Percentiles rank a stretch among this genome's conserved stretches.
Conservation (phyloP, 2,113 vertebrate genomes). For the Micronycteris hirsuta region DNA sequence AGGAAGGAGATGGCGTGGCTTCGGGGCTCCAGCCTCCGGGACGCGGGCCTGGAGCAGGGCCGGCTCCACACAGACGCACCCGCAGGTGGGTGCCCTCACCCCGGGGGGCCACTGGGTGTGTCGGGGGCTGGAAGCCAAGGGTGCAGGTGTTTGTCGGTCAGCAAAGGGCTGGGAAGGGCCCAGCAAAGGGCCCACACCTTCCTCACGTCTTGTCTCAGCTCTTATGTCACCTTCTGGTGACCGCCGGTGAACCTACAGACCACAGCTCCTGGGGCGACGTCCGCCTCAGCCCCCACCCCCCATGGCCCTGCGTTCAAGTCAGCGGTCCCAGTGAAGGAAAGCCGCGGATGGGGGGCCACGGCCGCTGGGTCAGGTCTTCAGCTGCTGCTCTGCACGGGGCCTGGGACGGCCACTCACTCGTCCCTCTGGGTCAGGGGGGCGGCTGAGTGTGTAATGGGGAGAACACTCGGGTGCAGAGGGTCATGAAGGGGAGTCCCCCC, state of each 20-base stretch:
- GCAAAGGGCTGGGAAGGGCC: neutral
- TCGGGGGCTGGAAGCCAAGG: neutral
- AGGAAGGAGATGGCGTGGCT: fast-evolving
- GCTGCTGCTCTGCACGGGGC: neutral
- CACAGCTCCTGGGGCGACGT: neutral
- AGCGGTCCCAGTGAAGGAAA: too few relatives aligned
- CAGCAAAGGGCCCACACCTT: neutral
- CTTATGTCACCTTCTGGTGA: conserved; percentile 40
- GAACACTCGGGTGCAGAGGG: neutral
- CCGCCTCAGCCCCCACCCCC: neutral
- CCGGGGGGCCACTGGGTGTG: neutral
- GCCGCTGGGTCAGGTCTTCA: neutral
- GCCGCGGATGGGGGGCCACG: too few relatives aligned
- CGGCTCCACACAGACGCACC: neutral
- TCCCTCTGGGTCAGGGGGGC: fast-evolving
- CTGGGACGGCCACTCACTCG: neutral
- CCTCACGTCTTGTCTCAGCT: conserved; percentile 16
- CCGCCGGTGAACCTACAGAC: neutral
- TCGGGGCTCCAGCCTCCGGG: neutral
- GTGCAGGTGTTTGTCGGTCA: neutral
- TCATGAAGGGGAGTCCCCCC: fast-evolving
- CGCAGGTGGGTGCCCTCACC: neutral
- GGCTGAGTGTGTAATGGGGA: neutral
- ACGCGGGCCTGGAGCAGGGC: neutral
- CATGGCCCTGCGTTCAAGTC: too few relatives aligned